Base-by-base conservation (phyloP, 2,113 vertebrate genomes). In the Petrocephalus zakoni region DNA sequence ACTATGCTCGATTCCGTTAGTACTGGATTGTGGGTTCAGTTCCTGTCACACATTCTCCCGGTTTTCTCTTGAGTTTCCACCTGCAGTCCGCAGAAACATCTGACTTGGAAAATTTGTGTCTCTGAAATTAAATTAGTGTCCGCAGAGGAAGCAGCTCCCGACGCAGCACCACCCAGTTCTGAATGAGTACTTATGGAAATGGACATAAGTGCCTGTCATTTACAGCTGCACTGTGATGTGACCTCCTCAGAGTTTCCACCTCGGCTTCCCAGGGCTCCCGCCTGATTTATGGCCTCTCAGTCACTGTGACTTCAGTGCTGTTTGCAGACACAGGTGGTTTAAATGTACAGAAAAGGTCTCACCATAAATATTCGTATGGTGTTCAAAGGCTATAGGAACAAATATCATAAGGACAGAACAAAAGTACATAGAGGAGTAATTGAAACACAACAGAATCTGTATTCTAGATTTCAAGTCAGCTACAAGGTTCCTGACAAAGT, bases 291-390 rank as follows among this genome's bases (percentile, higher is more conserved):
- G 19, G 29, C 37, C 72, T 78, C 72, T 42, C 29, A 78, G 13
- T 78, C 72, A 78, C 34, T 78, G 72, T 78, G 61, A n/a, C 42
- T 34, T 42, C 15, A 37, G 13, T 42, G 29, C 19, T 78, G 34
- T 78, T 78, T 78, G 72, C 72, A 17, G 72, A 78, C 34, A 78
- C 34, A 78, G 72, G 42, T 78, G 72, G 72, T 42, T 17, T 2
- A 78, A 78, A 42, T 78, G 15, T 37, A 29, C 61, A 29, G 37
- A 37, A 78, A 78, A 78, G 72, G 72, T 78, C 72, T 42, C 72
- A 78, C 37, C 72, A 78, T 78, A 78, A 78, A 78, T 42, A 78
- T 78, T 42, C 72, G 37, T 78, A 78, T 17, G 72, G 72, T 78
- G 15, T 78, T 78, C 72, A 42, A 17, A 37, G 72, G 72, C 19